phyloP scores from a whole-genome alignment of 2,113 vertebrate species.

The Pipra filicauda region DNA sequence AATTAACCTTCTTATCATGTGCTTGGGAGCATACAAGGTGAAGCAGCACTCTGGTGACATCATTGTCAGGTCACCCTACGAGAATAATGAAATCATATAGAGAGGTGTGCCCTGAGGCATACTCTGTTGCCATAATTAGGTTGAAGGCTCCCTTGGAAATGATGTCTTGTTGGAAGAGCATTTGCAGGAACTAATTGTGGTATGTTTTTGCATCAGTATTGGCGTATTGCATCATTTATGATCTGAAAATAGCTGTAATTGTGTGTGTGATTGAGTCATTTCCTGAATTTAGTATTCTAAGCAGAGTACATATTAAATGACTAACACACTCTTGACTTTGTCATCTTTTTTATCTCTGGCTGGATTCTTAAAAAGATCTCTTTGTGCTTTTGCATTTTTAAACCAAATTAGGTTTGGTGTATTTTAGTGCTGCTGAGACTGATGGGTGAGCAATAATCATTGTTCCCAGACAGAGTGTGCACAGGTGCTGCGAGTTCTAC shows the following conservation, averaged over 20 bases:
- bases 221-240: slow-evolving; percentile 70
- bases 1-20: slow-evolving; percentile 63
- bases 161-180: slow-evolving; percentile 58
- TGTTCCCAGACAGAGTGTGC: background rate
- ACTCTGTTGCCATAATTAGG: slow-evolving; percentile 74
- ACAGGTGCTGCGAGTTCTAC: background rate
- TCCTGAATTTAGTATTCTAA: slow-evolving; percentile 76
- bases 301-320: slow-evolving; percentile 70
- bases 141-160: slow-evolving; percentile 74
- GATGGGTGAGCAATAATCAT: slow-evolving; percentile 10
- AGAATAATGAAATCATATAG: slow-evolving; percentile 71
- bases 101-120: slow-evolving; percentile 60
- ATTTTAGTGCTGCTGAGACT: background rate
- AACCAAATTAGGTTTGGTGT: slow-evolving; percentile 24
- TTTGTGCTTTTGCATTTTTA: slow-evolving; percentile 40
- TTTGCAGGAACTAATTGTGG: slow-evolving; percentile 77
- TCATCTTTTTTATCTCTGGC: slow-evolving; percentile 63
- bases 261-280: slow-evolving; percentile 76
- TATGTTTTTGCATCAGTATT: slow-evolving; percentile 74
- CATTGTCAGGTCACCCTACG: slow-evolving; percentile 64
- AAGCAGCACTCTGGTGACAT: slow-evolving; percentile 63
- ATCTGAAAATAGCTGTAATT: slow-evolving; percentile 79
- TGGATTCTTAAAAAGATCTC: slow-evolving; percentile 59
- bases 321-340: slow-evolving; percentile 70
- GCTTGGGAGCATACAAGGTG: slow-evolving; percentile 43